A percentile compares a stretch with the other conserved stretches of the same genome.
Evolutionary conservation across 2,888 invertebrate genomes (phyloP).

Genomic region (Chalcosyrphus nemorum): DNA sequence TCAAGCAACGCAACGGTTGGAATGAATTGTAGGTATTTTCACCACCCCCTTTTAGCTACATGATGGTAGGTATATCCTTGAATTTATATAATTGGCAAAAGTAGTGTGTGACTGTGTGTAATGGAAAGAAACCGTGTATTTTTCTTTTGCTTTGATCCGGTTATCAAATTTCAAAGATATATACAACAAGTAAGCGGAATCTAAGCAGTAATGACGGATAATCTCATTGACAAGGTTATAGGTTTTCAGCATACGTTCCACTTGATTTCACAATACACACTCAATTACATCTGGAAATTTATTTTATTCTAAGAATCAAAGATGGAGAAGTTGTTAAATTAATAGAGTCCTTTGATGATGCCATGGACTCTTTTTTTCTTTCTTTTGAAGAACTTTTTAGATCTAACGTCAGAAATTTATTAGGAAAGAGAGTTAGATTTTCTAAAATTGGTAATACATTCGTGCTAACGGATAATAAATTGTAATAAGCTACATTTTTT

Average conservation of each 20-base stretch:
- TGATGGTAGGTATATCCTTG: constrained; percentile 31
- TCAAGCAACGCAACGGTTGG: constrained; percentile 16
- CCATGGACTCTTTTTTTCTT: no score
- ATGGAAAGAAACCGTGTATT: not conserved
- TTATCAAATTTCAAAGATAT: constrained; percentile 34
- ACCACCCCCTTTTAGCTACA: not conserved
- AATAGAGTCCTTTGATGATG: not conserved
- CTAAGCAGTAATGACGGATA: not conserved
- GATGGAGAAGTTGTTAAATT: constrained; percentile 7
- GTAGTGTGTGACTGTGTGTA: not conserved
- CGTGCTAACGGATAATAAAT: no score
- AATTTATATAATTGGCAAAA: constrained; percentile 42
- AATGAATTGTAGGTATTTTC: not conserved
- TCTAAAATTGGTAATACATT: no score
- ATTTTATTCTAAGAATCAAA: constrained; percentile 10
- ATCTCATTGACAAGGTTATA: constrained; percentile 38
- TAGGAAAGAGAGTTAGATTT: no score
- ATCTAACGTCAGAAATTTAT: no score
- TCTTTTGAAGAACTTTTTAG: no score
- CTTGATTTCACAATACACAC: constrained; percentile 37
- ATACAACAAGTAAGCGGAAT: constrained; percentile 10
- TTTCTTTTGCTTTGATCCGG: constrained; percentile 43
- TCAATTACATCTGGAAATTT: constrained; percentile 20
- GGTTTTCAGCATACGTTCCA: constrained; percentile 32
- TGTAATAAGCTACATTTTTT: no score